Evolutionary conservation across 1,140 invertebrate species (phyloP), one percentile per base, ranked within the genome.

Genomic region (Rhizoglyphus robini): DNA sequence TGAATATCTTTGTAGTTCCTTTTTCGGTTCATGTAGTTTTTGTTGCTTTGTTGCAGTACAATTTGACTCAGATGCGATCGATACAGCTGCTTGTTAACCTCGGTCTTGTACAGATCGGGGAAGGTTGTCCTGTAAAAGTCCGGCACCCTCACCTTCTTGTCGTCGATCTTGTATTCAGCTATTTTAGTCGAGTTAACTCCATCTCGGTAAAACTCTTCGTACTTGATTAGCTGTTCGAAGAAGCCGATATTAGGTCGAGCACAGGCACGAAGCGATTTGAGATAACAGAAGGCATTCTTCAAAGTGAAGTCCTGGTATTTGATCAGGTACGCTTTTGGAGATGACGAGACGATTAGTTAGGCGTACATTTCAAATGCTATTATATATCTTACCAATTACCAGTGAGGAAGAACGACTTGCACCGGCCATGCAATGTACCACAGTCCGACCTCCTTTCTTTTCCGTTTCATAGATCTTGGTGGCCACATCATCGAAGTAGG

Each of bases 381-480:
- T n/a, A n/a, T n/a, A 54, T 32, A 54, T 5, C 32, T 25, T 25
- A 63, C 61, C 61, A 38, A 95, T 78, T 70, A 86, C 88, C 0
- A 95, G 76, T 1, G 86, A 82, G 0, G 90, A 87, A 0, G 88
- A 92, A 48, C 91, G 80, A 68, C 86, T 88, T 1, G 92, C 85
- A 1, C 91, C 91, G 1, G 91, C 90, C 0, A 92, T 84, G 72
- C 90, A 94, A 75, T 94, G 90, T 0, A 94, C 85, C 66, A 93
- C 73, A 1, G 63, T 64, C 11, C 47, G 38, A 32, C 63, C 63
- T 3, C 38, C 38, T 32, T 1, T 1, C 38, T 58, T 47, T 2
- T 41, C 20, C 11, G 18, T 25, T 20, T 5, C 1, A 11, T 64
- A 4, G 29, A 66, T 66, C 11, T 30, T 27, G 54, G 47, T 34